Evolutionary conservation across 92 coral and sea anemone genomes (phyloP), one percentile per base, ranked within the genome.

Genomic region (Porites rus): DNA sequence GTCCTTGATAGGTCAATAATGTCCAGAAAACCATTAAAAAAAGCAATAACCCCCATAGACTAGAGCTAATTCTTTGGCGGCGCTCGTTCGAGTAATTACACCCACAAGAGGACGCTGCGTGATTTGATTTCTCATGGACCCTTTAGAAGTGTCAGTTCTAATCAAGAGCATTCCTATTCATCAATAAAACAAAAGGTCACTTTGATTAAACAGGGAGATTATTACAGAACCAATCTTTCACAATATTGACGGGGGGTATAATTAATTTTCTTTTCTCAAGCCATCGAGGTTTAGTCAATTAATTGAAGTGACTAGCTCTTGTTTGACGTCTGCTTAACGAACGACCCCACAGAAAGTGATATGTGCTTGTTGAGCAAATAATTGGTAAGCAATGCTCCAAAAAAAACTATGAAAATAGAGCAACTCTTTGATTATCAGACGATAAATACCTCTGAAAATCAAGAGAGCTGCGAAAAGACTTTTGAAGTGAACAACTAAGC

Each of bases 281-380:
- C 22, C 10, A 10, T 43, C 22, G 20, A 2, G 25, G 65, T 51
- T 70, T 66, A 79, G 66, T 79, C 64, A 51, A 79, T 65, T 66
- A 22, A 79, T 50, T 66, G 63, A 66, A 53, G 51, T 50, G 51
- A 21, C 14, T 25, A 65, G 63, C 13, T 1, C 8, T 51, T 79
- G 14, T 66, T 51, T 79, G 74, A 50, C 24, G 14, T 31, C 2
- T 31, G 46, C 46, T 50, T 38, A 22, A 62, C 74, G 64, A 18
- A 1, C 4, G 7, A 50, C 80, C 69, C 54, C 75, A 67, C 65
- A 43, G 46, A 18, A 74, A 50, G 16, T 8, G 4, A 83, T 43
- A 61, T 60, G 72, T 83, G 78, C 11, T 50, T 51, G 17, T 1
- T 73, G 74, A 73, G 25, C 51, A 83, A 73, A 61, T 80, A 83